Evolutionary conservation across 2,797 vertebrate genomes (phyloP).

Genomic region (Alectoris magna): DNA sequence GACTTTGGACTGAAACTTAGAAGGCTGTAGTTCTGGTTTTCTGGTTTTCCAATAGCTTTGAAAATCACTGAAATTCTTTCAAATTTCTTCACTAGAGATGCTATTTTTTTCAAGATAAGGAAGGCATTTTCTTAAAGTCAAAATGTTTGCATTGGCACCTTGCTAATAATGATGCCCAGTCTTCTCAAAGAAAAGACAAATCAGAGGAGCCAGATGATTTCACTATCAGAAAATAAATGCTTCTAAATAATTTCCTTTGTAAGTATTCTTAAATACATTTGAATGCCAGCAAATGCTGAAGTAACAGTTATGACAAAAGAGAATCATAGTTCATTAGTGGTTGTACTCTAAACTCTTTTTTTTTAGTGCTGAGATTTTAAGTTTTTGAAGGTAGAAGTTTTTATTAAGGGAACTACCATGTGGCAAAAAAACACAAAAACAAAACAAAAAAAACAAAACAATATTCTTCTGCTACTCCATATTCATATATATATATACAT

Average conservation of each 20-base stretch:
- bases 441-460: neutral
- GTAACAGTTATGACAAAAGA: neutral
- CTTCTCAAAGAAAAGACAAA: neutral
- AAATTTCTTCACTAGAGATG: neutral
- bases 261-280: neutral
- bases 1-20: neutral
- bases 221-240: neutral
- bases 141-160: neutral
- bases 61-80: neutral
- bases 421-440: fast-evolving
- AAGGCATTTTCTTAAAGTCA: neutral
- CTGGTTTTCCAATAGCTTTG: neutral
- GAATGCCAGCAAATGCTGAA: neutral
- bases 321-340: neutral
- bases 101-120: neutral
- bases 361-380: neutral
- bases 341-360: neutral
- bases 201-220: neutral
- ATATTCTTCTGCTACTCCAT: fast-evolving
- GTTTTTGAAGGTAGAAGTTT: neutral
- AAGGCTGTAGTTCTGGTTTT: neutral
- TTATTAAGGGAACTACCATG: neutral
- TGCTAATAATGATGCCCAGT: neutral
- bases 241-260: neutral
- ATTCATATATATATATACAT: too few relatives aligned